A percentile compares a stretch with the other conserved stretches of the same genome.
Evolutionary conservation across 2,888 invertebrate species (phyloP).

Genomic region (Agriopis leucophaearia): DNA sequence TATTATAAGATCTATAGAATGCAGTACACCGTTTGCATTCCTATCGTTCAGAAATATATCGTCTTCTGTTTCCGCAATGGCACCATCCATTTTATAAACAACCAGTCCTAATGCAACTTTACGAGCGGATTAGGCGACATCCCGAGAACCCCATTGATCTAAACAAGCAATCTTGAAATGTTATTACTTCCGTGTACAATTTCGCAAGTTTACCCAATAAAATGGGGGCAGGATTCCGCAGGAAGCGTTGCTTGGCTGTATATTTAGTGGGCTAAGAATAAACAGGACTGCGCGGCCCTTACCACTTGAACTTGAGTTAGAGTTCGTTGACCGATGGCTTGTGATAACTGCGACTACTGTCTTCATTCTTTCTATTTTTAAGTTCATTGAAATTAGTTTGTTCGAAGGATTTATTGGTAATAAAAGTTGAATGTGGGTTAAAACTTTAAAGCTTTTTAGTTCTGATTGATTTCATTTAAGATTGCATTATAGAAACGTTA

Average conservation of each 20-base stretch:
- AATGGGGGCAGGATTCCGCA: conserved; percentile 64
- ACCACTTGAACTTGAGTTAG: conserved; percentile 81
- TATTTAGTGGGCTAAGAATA: conserved; percentile 82
- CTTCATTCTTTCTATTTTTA: conserved; percentile 48
- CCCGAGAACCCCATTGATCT: conserved; percentile 51
- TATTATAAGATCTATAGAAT: conserved; percentile 16
- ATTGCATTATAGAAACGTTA: conserved; percentile 10
- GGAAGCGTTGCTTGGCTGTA: conserved; percentile 66
- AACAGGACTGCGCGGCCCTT: conserved; percentile 65
- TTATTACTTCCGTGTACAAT: conserved; percentile 51
- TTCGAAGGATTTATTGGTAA: conserved; percentile 26
- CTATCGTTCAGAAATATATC: conserved; percentile 41
- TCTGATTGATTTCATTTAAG: conserved; percentile 16
- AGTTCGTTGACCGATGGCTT: conserved; percentile 68
- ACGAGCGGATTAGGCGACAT: conserved; percentile 49
- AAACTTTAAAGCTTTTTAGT: conserved; percentile 10
- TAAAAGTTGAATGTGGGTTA: conserved; percentile 24
- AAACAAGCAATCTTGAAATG: conserved; percentile 52
- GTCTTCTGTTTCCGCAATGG: conserved; percentile 41
- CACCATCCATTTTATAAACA: conserved; percentile 47
- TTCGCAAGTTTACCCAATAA: conserved; percentile 61
- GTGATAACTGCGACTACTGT: conserved; percentile 60
- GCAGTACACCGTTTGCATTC: conserved; percentile 39
- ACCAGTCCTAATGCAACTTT: conserved; percentile 49
- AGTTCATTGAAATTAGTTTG: conserved; percentile 37